phyloP scores from a whole-genome alignment of 2,888 invertebrate genomes.

The Ceratothoa steindachneri region DNA sequence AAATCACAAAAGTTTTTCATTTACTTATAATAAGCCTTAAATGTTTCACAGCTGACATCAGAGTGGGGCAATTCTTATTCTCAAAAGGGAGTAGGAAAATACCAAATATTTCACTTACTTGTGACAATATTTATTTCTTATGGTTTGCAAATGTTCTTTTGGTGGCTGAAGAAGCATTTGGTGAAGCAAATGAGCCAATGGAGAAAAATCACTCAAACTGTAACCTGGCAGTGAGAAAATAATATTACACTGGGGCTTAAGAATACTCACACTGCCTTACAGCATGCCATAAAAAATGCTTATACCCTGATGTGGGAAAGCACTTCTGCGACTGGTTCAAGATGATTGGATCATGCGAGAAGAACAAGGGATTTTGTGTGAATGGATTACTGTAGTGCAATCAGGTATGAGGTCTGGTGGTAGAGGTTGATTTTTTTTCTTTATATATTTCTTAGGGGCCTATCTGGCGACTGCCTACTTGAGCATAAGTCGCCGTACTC shows the following conservation, averaged over 20 bases:
- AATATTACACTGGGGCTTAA: conserved; percentile 5
- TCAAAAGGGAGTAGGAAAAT: neutral
- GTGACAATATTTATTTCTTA: conserved; percentile 89
- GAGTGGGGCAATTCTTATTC: neutral
- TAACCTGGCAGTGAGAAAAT: conserved; percentile 61
- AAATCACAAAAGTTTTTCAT: too few relatives aligned
- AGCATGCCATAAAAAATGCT: too few relatives aligned
- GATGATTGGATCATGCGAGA: neutral
- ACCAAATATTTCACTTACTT: conserved; percentile 58
- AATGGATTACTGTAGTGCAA: neutral
- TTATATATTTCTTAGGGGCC: too few relatives aligned
- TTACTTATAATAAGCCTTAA: too few relatives aligned
- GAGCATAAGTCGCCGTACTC: too few relatives aligned
- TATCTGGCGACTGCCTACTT: too few relatives aligned
- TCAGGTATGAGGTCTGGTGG: too few relatives aligned
- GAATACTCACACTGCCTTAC: too few relatives aligned
- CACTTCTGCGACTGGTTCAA: neutral
- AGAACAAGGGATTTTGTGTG: neutral
- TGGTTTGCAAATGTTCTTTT: conserved; percentile 75
- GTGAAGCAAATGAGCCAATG: conserved; percentile 69
- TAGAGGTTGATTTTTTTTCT: too few relatives aligned
- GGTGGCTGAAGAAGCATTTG: conserved; percentile 70
- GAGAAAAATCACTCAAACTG: conserved; percentile 66
- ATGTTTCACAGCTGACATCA: too few relatives aligned
- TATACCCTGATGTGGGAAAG: too few relatives aligned